A percentile compares a stretch with the other conserved stretches of the same genome.
Conservation (phyloP, 2,888 invertebrate genomes). For the Petrolisthes cinctipes region DNA sequence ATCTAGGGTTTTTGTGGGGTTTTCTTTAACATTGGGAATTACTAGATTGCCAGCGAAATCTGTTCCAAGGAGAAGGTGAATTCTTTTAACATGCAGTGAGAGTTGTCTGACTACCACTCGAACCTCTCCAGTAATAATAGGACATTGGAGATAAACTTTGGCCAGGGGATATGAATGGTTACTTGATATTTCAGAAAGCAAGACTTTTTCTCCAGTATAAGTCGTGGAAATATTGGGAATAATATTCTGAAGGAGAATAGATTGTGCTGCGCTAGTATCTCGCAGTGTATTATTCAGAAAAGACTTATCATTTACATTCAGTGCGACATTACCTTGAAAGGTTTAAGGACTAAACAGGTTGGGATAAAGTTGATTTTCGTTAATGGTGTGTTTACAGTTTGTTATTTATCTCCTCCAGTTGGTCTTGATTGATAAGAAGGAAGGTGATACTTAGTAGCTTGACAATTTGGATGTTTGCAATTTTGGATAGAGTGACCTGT, state of each 20-base stretch:
- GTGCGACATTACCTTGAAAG: too few relatives aligned
- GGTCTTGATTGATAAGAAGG: too few relatives aligned
- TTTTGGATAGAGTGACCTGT: not conserved
- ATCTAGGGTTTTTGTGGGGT: not conserved
- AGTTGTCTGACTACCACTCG: not conserved
- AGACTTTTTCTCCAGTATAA: slow-evolving; percentile 5
- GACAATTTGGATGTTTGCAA: not conserved
- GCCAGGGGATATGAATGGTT: not conserved
- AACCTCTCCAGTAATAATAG: not conserved
- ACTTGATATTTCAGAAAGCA: not conserved
- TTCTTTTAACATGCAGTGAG: not conserved
- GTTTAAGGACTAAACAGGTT: too few relatives aligned
- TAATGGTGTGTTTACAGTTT: too few relatives aligned
- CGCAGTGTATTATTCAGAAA: not conserved
- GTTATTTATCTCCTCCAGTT: too few relatives aligned
- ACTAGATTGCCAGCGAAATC: not conserved
- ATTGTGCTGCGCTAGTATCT: not conserved
- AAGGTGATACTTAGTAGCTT: not conserved
- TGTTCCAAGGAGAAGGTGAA: not conserved
- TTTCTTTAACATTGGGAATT: not conserved
- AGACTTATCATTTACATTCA: too few relatives aligned
- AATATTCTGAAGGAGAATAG: not conserved
- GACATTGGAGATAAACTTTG: not conserved
- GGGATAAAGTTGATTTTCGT: too few relatives aligned
- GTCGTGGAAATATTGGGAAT: not conserved